These are phyloP conservation scores for Drosophila nr. fundita DNA, from an alignment of 2,888 invertebrate species.

Conservation along the genomic window DNA sequence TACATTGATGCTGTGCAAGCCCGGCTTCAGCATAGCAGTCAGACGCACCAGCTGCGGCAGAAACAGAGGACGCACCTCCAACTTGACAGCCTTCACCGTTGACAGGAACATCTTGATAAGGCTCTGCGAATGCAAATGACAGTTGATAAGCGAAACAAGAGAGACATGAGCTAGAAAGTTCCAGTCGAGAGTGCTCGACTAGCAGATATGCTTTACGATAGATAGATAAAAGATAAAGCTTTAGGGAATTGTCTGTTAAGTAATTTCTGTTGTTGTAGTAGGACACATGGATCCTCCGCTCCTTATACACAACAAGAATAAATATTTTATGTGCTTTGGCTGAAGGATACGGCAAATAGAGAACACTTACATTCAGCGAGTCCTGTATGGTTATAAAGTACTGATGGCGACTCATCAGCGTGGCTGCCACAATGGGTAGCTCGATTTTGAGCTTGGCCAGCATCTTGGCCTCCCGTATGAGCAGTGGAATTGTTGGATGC, in stretches of 20 bases:
- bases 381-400: constrained; percentile 91
- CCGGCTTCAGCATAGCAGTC: constrained; percentile 93
- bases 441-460: constrained; percentile 92
- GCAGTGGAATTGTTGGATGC: constrained; percentile 90
- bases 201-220: neutral
- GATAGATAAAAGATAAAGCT: no score
- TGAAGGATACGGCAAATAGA: neutral
- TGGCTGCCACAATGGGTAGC: constrained; percentile 92
- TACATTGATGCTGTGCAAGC: constrained; percentile 89
- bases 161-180: neutral
- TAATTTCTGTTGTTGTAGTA: neutral
- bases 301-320: neutral
- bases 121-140: constrained; percentile 86
- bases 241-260: no score
- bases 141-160: constrained; percentile 1
- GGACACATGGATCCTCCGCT: neutral
- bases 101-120: constrained; percentile 91
- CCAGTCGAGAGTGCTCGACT: neutral
- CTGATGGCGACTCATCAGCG: constrained; percentile 91
- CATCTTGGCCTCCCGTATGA: constrained; percentile 94
- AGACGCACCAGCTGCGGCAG: constrained; percentile 94
- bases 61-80: constrained; percentile 95
- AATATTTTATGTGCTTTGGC: neutral
- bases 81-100: constrained; percentile 91
- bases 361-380: constrained; percentile 88